phyloP scores from a whole-genome alignment of 1,140 invertebrate species.

The Hycleus phaleratus region DNA sequence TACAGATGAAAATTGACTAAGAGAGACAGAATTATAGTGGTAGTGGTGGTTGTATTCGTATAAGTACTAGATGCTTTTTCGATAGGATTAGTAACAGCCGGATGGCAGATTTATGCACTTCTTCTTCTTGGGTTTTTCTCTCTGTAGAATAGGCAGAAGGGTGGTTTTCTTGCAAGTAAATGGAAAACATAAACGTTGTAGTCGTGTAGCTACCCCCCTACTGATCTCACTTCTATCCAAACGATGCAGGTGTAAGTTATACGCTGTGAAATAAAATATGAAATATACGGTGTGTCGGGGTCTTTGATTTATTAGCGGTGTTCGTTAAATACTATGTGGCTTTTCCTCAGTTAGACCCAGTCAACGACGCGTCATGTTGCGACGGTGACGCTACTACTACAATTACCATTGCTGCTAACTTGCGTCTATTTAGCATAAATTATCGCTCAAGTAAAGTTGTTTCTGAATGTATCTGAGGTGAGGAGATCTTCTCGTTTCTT shows the following conservation, averaged over 20 bases:
- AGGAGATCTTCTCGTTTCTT: too few relatives aligned
- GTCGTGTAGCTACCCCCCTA: constrained; percentile 1
- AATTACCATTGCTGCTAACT: too few relatives aligned
- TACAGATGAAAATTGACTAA: constrained; percentile 35
- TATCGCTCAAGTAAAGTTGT: too few relatives aligned
- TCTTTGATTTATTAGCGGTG: constrained; percentile 35
- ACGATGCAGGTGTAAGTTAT: constrained; percentile 27
- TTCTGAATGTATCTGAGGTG: too few relatives aligned
- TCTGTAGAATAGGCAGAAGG: too few relatives aligned
- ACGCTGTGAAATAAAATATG: constrained; percentile 32
- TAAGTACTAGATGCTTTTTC: constrained; percentile 18
- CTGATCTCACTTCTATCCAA: too few relatives aligned
- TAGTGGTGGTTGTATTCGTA: too few relatives aligned
- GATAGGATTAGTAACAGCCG: constrained; percentile 23
- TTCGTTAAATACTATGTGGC: constrained; percentile 34
- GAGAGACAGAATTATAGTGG: not conserved
- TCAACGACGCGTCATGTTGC: constrained; percentile 1
- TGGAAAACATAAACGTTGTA: too few relatives aligned
- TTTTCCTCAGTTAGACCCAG: constrained; percentile 11
- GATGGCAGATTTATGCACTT: constrained; percentile 20
- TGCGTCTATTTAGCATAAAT: too few relatives aligned
- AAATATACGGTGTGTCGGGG: constrained; percentile 27
- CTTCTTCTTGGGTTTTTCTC: too few relatives aligned
- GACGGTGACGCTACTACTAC: too few relatives aligned
- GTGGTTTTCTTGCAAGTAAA: too few relatives aligned